Base-by-base conservation (phyloP, 2,888 invertebrate species). In the Drosophila putrida region DNA sequence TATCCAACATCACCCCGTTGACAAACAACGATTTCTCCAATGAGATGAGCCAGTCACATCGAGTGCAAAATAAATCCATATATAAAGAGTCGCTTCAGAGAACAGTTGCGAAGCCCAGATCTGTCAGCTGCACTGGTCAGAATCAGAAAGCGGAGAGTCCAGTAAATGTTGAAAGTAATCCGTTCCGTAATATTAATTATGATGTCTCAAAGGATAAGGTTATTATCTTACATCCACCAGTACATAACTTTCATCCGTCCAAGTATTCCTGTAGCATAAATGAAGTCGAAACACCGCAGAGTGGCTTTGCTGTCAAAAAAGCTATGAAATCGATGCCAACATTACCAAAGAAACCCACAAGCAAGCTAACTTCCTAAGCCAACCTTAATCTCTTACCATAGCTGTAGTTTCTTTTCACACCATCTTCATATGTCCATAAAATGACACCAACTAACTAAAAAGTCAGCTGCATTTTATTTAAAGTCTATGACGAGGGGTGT, bases 141-240 rank as follows among this genome's bases (percentile, higher is more conserved):
- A 36, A 8, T 11, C 11, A 36, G 9, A 8, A 6, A 11, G 5
- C 5, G 2, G 8, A 31, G 0, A 31, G 6, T 31, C 31, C 31
- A 5, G 31, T 31, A 8, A 31, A 6, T 6, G 8, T 31, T 6
- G 31, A 6, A 4, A 53, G 28, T 13, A 87, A 71, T 65, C 65
- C 66, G 9, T 69, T 71, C 38, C 28, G 27, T 5, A 62, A 58
- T 11, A 20, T 55, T 0, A 66, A 66, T 44, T 59, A 43, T 6
- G 39, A 59, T 10, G 36, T 51, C 0, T 49, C 59, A 6, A 73
- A 68, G 15, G 11, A 53, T 1, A 53, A 74, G 1, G 47, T 82
- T 4, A 61, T 82, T 4, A 58, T 85, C 11, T 43, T 88, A 35
- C 71, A 77, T 59, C 71, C 88, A 0, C 82, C 82, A 8, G 43